Evolutionary conservation across 2,888 invertebrate species (phyloP).

Genomic region (Luperina nickerlii): DNA sequence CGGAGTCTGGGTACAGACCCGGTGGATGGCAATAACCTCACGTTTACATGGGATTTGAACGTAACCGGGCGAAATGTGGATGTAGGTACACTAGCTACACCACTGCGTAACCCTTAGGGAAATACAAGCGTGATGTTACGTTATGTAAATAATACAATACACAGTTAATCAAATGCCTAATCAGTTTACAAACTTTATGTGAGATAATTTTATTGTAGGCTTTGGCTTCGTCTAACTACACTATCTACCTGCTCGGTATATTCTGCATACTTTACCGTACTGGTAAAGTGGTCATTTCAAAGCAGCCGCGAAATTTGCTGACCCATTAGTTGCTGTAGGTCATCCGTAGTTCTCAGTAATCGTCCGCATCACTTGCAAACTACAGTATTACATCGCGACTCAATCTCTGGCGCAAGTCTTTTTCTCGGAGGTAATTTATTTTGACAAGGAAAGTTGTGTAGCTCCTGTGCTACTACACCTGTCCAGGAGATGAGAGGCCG

Average conservation of each 20-base stretch:
- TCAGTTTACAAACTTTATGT: background rate
- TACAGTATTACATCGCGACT: slow-evolving; percentile 14
- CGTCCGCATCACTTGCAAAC: slow-evolving; percentile 7
- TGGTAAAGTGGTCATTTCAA: slow-evolving; percentile 1
- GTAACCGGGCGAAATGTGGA: background rate
- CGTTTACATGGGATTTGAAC: background rate
- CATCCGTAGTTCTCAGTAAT: slow-evolving; percentile 37
- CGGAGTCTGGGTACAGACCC: background rate
- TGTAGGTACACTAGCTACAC: background rate
- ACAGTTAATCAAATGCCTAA: background rate
- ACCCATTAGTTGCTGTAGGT: slow-evolving; percentile 17
- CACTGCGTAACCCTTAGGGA: background rate
- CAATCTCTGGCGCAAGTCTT: slow-evolving; percentile 40
- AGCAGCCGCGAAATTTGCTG: slow-evolving; percentile 5
- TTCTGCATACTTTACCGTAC: background rate
- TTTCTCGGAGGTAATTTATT: slow-evolving; percentile 52
- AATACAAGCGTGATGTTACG: background rate
- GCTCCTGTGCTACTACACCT: slow-evolving; percentile 7
- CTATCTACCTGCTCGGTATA: background rate
- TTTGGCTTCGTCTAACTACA: background rate
- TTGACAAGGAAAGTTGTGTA: slow-evolving; percentile 46
- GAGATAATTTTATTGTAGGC: background rate
- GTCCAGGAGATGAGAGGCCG: background rate
- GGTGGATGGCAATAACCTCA: too few species aligned
- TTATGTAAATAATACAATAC: background rate